Percentiles rank a stretch among this genome's conserved stretches.
Conservation (phyloP, 2,888 invertebrate species). For the Nebria brevicollis region DNA sequence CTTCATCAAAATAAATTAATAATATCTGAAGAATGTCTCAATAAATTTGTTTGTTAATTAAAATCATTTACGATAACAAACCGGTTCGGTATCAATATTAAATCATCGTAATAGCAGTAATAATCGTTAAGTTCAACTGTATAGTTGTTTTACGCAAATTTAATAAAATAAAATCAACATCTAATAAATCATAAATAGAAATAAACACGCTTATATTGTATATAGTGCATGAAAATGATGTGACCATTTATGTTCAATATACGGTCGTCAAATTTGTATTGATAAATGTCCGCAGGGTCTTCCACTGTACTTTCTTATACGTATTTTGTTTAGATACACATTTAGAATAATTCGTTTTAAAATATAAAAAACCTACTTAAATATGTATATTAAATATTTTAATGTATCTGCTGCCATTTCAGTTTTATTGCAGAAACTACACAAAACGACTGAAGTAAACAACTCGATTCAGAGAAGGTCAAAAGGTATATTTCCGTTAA, state of each 20-base stretch:
- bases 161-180: background rate
- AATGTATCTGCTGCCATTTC: too few relatives aligned
- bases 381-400: too few relatives aligned
- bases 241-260: background rate
- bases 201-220: background rate
- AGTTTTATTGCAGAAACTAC: too few relatives aligned
- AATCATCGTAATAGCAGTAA: background rate
- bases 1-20: background rate
- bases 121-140: background rate
- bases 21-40: background rate
- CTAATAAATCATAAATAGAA: background rate
- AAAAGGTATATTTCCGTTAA: too few relatives aligned
- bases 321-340: too few relatives aligned
- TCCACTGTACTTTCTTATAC: too few relatives aligned
- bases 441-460: too few relatives aligned
- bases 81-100: background rate
- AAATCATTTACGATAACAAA: constrained; percentile 1
- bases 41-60: background rate
- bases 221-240: background rate
- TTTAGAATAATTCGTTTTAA: too few relatives aligned
- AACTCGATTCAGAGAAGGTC: too few relatives aligned
- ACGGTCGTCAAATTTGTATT: background rate
- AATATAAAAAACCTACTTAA: too few relatives aligned
- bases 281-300: background rate
- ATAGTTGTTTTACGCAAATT: background rate